Conservation (phyloP, 2,888 invertebrate species). For the Tanaodytes sp. region DNA sequence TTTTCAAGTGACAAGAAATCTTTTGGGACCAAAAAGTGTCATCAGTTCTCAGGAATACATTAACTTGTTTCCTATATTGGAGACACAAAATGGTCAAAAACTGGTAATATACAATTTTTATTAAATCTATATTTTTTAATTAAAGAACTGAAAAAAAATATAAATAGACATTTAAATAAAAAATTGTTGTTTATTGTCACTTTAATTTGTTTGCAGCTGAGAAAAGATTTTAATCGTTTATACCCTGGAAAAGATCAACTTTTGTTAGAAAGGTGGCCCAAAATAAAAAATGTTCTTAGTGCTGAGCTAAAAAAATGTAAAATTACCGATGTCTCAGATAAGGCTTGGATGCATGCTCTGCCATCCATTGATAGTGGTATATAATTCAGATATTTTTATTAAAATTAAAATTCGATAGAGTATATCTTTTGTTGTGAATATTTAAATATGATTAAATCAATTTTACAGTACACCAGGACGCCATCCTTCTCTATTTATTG, state of each 20-base stretch:
- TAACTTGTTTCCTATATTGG: neutral
- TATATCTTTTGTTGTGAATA: too few species aligned
- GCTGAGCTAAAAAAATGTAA: neutral
- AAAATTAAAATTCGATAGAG: too few species aligned
- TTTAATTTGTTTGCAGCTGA: conserved; percentile 2
- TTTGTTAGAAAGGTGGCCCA: neutral
- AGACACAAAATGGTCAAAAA: neutral
- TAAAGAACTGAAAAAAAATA: neutral
- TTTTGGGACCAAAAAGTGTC: neutral
- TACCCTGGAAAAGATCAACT: neutral
- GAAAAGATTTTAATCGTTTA: conserved; percentile 2
- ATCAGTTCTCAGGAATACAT: neutral
- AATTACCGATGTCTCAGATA: neutral
- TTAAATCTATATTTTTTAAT: neutral
- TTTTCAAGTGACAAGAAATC: neutral
- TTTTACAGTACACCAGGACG: conserved; percentile 1
- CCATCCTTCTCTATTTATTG: neutral
- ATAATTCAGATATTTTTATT: neutral
- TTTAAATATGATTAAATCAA: neutral
- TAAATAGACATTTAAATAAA: neutral
- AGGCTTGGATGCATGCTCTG: conserved; percentile 1
- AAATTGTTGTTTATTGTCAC: neutral
- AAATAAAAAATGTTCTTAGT: neutral
- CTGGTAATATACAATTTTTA: neutral
- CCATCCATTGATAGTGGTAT: conserved; percentile 3